phyloP scores from a whole-genome alignment of 2,888 invertebrate genomes.

The Conchocele bisecta region DNA sequence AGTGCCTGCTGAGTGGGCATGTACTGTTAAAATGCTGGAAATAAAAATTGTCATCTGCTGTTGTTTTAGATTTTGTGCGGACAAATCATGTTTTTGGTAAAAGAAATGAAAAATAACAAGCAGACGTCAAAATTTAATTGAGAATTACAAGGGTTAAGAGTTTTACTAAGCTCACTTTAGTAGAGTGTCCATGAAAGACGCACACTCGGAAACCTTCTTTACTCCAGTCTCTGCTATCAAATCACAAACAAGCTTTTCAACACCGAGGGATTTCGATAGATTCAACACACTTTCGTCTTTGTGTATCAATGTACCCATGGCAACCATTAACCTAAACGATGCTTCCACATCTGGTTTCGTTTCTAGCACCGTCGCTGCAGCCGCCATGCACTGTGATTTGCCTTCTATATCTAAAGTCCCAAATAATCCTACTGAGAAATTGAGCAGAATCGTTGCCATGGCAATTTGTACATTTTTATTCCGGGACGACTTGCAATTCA shows the following conservation, averaged over 20 bases:
- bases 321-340: constrained; percentile 89
- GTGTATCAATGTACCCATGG: constrained; percentile 88
- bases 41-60: too few species aligned
- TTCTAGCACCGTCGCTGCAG: constrained; percentile 57
- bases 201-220: constrained; percentile 78
- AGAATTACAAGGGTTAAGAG: too few species aligned
- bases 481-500: constrained; percentile 58
- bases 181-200: too few species aligned
- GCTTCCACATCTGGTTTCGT: constrained; percentile 87
- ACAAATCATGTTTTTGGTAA: too few species aligned
- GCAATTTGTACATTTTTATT: constrained; percentile 87
- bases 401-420: constrained; percentile 68
- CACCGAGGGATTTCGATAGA: constrained; percentile 76
- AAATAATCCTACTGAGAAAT: constrained; percentile 86
- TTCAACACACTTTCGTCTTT: constrained; percentile 76
- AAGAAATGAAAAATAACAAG: too few species aligned
- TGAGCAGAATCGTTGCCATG: constrained; percentile 88
- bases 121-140: too few species aligned
- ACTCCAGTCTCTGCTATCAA: constrained; percentile 64
- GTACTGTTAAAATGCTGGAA: too few species aligned
- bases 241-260: constrained; percentile 60
- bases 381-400: constrained; percentile 73
- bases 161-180: too few species aligned
- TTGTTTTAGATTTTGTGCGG: too few species aligned
- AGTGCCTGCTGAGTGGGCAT: too few species aligned